A percentile compares a stretch with the other conserved stretches of the same genome.
Conservation (phyloP, 2,113 vertebrate species). For the Lasiurus cinereus region DNA sequence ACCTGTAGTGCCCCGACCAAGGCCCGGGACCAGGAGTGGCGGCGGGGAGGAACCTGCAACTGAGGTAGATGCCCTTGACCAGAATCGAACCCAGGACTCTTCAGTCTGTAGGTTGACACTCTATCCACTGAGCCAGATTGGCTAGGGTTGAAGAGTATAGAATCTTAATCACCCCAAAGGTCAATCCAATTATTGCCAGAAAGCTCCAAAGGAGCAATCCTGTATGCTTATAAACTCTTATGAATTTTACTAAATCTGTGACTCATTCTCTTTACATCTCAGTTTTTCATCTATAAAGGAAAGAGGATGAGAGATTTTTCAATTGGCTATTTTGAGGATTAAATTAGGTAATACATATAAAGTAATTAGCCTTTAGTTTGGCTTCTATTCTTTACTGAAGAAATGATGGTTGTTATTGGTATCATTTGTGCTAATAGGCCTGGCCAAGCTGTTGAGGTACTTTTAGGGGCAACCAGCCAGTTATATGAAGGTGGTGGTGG, state of each 20-base stretch:
- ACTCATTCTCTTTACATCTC: not conserved
- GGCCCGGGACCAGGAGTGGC: no score
- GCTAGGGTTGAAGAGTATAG: not conserved
- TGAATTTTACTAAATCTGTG: not conserved
- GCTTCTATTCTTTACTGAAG: not conserved
- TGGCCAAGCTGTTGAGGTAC: not conserved
- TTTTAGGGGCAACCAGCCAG: not conserved
- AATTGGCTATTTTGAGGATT: not conserved
- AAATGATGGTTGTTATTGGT: not conserved
- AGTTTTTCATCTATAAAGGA: not conserved
- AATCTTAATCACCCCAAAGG: not conserved
- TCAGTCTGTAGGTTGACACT: no score
- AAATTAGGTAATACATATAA: not conserved
- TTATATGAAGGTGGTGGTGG: not conserved
- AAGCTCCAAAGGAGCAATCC: not conserved
- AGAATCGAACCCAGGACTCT: no score
- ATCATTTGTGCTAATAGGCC: not conserved
- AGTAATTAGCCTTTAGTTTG: not conserved
- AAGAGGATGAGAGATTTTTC: not conserved
- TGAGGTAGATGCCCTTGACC: no score
- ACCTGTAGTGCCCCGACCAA: no score
- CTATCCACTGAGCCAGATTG: no score
- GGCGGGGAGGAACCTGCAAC: no score
- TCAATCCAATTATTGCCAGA: not conserved
- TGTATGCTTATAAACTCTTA: not conserved